Evolutionary conservation across 35 echinoderm and acorn worm genomes (phyloP).

Genomic region (Hemicentrotus pulcherrimus): DNA sequence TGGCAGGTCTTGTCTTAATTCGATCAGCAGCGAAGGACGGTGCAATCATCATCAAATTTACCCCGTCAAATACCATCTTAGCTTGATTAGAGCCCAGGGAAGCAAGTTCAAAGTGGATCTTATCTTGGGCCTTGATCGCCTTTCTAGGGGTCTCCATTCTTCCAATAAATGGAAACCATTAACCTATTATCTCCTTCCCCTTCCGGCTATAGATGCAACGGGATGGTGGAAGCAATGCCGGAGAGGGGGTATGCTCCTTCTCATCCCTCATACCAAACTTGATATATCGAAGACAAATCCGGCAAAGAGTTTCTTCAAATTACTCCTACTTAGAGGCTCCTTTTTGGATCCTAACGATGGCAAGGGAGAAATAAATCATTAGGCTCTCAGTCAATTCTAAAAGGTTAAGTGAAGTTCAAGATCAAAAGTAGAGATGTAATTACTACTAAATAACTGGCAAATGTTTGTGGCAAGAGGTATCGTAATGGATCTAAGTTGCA

Average conservation of each 20-base stretch:
- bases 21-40: constrained; percentile 33
- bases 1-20: constrained; percentile 44
- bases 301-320: constrained; percentile 3
- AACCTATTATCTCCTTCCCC: constrained; percentile 53
- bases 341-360: not conserved
- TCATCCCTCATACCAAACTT: not conserved
- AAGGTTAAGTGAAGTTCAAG: not conserved
- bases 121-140: not conserved
- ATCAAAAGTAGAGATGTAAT: not conserved
- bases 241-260: not conserved
- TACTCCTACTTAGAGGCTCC: not conserved
- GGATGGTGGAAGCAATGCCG: not conserved
- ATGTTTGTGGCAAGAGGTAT: not conserved
- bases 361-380: not conserved
- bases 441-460: not conserved
- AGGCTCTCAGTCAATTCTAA: not conserved
- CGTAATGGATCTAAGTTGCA: not conserved
- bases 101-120: constrained; percentile 30
- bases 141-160: not conserved
- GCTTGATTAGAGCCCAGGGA: constrained; percentile 42
- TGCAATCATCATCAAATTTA: constrained; percentile 43
- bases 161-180: constrained; percentile 47
- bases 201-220: not conserved
- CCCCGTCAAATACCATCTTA: constrained; percentile 39
- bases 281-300: not conserved